Conservation (phyloP, 1,140 invertebrate species). For the Trichonephila clavipes region DNA sequence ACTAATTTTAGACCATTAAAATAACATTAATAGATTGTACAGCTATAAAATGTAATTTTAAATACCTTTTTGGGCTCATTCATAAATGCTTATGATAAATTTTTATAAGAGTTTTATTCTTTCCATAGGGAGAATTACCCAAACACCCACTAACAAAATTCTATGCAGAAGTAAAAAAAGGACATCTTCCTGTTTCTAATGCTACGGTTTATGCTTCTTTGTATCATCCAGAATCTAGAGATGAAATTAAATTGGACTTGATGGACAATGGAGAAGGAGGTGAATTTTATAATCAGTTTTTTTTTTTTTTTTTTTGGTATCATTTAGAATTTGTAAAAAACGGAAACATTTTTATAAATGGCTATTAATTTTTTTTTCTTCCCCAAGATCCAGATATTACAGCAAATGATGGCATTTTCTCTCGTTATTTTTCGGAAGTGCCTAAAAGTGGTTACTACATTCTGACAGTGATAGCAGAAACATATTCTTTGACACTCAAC, state of each 20-base stretch:
- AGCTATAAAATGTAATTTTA: no score
- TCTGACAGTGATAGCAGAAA: slow-evolving; percentile 32
- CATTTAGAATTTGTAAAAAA: no score
- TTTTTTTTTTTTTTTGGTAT: no score
- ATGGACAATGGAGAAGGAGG: slow-evolving; percentile 61
- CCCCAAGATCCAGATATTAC: slow-evolving; percentile 76
- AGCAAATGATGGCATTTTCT: slow-evolving; percentile 76
- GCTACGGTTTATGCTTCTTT: background rate
- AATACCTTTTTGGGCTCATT: no score
- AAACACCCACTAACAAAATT: slow-evolving; percentile 13
- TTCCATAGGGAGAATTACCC: background rate
- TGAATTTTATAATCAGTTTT: background rate
- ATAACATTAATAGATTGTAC: no score
- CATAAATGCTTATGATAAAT: background rate
- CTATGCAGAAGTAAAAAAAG: slow-evolving; percentile 46
- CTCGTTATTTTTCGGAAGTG: slow-evolving; percentile 68
- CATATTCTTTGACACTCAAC: background rate
- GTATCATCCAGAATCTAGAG: background rate
- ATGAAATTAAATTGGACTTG: background rate
- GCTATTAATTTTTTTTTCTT: background rate
- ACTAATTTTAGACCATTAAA: no score
- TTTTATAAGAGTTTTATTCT: background rate
- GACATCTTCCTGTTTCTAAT: background rate
- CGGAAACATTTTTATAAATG: background rate
- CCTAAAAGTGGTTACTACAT: slow-evolving; percentile 51